Evolutionary conservation across 2,888 invertebrate genomes (phyloP).

Genomic region (Zelleria hepariella): DNA sequence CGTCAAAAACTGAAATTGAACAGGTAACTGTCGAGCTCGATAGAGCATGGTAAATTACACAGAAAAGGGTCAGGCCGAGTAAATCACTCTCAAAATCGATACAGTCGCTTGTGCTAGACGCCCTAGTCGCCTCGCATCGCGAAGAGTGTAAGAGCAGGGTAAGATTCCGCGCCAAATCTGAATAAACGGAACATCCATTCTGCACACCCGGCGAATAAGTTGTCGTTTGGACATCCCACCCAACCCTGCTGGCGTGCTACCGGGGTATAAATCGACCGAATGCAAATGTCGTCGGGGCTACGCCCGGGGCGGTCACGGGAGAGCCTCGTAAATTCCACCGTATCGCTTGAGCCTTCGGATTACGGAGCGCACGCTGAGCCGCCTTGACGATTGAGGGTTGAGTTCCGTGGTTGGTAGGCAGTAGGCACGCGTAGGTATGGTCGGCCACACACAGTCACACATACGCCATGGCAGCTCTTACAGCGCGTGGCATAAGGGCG

Average conservation of each 20-base stretch:
- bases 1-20: too few relatives aligned
- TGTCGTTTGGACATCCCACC: neutral
- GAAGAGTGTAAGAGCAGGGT: neutral
- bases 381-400: neutral
- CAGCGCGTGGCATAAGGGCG: too few relatives aligned
- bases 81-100: too few relatives aligned
- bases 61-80: too few relatives aligned
- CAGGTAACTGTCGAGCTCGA: too few relatives aligned
- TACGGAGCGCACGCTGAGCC: neutral
- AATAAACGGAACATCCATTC: neutral
- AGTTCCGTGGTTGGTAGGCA: neutral
- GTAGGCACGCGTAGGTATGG: too few relatives aligned
- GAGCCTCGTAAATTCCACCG: neutral
- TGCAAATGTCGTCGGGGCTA: neutral
- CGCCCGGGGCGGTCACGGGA: conserved; percentile 4
- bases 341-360: neutral
- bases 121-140: too few relatives aligned
- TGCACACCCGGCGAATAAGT: neutral
- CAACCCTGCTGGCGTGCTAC: neutral
- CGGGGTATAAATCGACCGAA: neutral
- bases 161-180: neutral
- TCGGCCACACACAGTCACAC: too few relatives aligned
- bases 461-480: too few relatives aligned
- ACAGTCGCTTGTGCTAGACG: too few relatives aligned
- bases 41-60: too few relatives aligned